Conservation (phyloP, 2,797 vertebrate genomes). For the Lycodopsis pacificus region DNA sequence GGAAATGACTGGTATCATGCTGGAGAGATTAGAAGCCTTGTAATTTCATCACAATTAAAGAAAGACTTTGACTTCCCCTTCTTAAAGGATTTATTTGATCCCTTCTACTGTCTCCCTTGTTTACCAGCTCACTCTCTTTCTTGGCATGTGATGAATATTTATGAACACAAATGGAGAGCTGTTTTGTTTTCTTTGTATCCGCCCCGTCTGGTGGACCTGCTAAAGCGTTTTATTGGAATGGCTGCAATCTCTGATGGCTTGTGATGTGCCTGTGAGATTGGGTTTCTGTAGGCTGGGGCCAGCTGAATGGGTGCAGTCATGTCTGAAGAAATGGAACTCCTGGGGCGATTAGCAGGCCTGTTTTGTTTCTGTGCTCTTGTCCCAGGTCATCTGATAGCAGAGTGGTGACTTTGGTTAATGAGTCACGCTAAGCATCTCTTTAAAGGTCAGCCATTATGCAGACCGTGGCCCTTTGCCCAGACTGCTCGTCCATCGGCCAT, state of each 20-base stretch:
- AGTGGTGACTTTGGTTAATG: slow-evolving; percentile 87
- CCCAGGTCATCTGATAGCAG: slow-evolving; percentile 88
- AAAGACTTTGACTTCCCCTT: slow-evolving; percentile 76
- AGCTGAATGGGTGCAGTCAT: slow-evolving; percentile 85
- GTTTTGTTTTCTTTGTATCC: slow-evolving; percentile 74
- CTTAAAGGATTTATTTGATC: slow-evolving; percentile 82
- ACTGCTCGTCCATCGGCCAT: slow-evolving; percentile 79
- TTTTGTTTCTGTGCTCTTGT: slow-evolving; percentile 82
- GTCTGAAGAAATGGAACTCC: slow-evolving; percentile 84
- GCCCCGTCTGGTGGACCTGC: slow-evolving; percentile 69
- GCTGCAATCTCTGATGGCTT: slow-evolving; percentile 81
- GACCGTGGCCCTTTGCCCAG: slow-evolving; percentile 81
- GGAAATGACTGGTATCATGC: slow-evolving; percentile 81
- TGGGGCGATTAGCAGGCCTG: slow-evolving; percentile 80
- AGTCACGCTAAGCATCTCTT: slow-evolving; percentile 84
- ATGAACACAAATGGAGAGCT: slow-evolving; percentile 78
- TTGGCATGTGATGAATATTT: slow-evolving; percentile 81
- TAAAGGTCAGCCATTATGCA: slow-evolving; percentile 88
- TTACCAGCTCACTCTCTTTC: slow-evolving; percentile 65
- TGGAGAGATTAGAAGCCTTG: slow-evolving; percentile 82
- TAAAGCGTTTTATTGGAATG: slow-evolving; percentile 82
- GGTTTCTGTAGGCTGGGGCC: slow-evolving; percentile 84
- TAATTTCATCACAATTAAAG: slow-evolving; percentile 87
- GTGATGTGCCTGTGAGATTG: slow-evolving; percentile 79
- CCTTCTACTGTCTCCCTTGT: slow-evolving; percentile 72